Conservation (phyloP, 2,113 vertebrate species). For the Ramphastos sulfuratus region DNA sequence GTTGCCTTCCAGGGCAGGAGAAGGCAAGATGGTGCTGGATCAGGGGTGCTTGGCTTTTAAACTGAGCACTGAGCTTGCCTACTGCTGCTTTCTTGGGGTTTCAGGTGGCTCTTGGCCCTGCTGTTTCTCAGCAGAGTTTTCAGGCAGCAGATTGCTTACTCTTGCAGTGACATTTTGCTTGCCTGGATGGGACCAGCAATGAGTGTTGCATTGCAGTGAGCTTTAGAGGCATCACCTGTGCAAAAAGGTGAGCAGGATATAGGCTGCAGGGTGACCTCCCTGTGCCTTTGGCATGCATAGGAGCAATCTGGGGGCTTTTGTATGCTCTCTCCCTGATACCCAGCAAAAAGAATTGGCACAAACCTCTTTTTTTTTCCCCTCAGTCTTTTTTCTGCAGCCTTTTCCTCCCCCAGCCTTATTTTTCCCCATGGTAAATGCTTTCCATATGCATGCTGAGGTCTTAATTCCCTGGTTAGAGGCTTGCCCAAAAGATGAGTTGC, state of each 20-base stretch:
- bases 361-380: neutral
- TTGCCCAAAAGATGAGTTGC: neutral
- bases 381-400: neutral
- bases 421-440: neutral
- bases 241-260: neutral
- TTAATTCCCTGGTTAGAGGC: neutral
- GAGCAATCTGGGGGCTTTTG: neutral
- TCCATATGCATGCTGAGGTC: too few species aligned
- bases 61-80: neutral
- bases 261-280: neutral
- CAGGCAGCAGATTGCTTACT: neutral
- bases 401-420: neutral
- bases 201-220: constrained; percentile 28
- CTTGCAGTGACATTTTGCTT: neutral
- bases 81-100: neutral
- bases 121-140: neutral
- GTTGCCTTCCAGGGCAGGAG: neutral
- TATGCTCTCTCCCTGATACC: neutral
- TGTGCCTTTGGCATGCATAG: neutral
- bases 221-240: neutral
- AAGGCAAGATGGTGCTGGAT: neutral
- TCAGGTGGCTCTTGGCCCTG: neutral
- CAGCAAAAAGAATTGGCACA: neutral
- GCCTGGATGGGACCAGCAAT: neutral
- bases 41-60: neutral